Base-by-base conservation (phyloP, 2,113 vertebrate genomes). In the Bambusicola thoracicus region DNA sequence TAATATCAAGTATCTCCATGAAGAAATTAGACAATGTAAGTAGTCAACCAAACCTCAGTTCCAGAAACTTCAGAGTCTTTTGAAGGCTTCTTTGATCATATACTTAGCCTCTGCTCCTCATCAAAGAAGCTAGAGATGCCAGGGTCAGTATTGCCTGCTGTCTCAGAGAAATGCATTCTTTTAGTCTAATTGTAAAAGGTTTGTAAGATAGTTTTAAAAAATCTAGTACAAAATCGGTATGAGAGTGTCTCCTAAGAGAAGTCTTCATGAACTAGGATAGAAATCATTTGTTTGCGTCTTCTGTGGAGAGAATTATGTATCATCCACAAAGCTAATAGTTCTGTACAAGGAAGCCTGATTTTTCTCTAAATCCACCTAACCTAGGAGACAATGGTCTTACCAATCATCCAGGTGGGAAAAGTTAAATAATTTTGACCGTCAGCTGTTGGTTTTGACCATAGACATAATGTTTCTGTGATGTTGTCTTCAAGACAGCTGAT, bases 11-110 rank as follows among this genome's bases (percentile, higher is more conserved):
- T 92, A 91, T 65, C 58, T 93, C 63, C 43, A 51, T 65, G 66
- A 95, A 74, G 81, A 96, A 81, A 84, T 75, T 81, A 56, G 38
- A 91, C 84, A 87, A 89, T 72, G 38, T 22, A 25, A 89, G 43
- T 12, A 24, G 59, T 48, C 43, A 62, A 49, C 20, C 85, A 55
- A 87, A 56, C 12, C 17, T 75, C 76, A 49, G 46, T 75, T 66
- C 30, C 32, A 68, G 74, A 91, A 77, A 65, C 48, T 43, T 72
- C 84, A 87, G 74, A 87, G 74, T n/a, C 32, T 62, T 67, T 59
- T 27, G 61, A 84, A 92, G 43, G 6, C 36, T 83, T 62, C 89
- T 94, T 93, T 94, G 91, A 79, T 89, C 53, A 65, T 56, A 1
- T 1, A 2, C 38, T 90, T 14, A 75, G 66, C n/a, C 63, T 94